phyloP scores from a whole-genome alignment of 2,113 vertebrate genomes.

The Forbesichthys agassizii region DNA sequence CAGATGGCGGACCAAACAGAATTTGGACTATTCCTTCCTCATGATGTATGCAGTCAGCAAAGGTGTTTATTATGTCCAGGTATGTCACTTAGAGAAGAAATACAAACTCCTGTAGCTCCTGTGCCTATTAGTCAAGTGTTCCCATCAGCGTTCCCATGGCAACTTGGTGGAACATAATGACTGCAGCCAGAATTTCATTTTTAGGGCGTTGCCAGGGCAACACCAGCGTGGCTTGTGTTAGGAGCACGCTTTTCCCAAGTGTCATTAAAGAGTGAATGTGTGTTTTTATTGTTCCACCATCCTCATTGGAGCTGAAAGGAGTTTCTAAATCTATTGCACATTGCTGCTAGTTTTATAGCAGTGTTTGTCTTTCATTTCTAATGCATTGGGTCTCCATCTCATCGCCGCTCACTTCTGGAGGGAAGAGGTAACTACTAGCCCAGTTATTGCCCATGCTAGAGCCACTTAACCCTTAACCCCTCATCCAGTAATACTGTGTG shows the following conservation, averaged over 20 bases:
- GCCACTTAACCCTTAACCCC: slow-evolving; percentile 14
- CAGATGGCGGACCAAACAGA: slow-evolving; percentile 98
- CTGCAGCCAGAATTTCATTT: background rate
- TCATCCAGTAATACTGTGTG: background rate
- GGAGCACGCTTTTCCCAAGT: background rate
- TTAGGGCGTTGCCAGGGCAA: slow-evolving; percentile 14
- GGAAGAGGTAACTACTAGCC: slow-evolving; percentile 56
- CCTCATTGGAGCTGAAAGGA: background rate
- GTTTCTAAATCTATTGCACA: no score
- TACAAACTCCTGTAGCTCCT: background rate
- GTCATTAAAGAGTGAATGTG: background rate
- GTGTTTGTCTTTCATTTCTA: slow-evolving; percentile 27
- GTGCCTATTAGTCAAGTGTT: background rate
- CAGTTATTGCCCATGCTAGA: background rate
- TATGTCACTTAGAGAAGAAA: slow-evolving; percentile 57
- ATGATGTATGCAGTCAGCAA: slow-evolving; percentile 99
- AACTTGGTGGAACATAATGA: slow-evolving; percentile 17
- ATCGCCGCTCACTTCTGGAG: slow-evolving; percentile 49
- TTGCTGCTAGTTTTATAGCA: slow-evolving; percentile 11
- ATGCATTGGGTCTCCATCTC: slow-evolving; percentile 24
- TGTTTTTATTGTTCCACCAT: background rate
- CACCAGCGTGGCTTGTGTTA: slow-evolving; percentile 3
- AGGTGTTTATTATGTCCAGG: slow-evolving; percentile 97
- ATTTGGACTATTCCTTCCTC: slow-evolving; percentile 97
- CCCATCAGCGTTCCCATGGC: slow-evolving; percentile 17